These are phyloP conservation scores for Bergia puertoricense DNA, from an alignment of 92 coral and sea anemone species.

Conservation along the genomic window DNA sequence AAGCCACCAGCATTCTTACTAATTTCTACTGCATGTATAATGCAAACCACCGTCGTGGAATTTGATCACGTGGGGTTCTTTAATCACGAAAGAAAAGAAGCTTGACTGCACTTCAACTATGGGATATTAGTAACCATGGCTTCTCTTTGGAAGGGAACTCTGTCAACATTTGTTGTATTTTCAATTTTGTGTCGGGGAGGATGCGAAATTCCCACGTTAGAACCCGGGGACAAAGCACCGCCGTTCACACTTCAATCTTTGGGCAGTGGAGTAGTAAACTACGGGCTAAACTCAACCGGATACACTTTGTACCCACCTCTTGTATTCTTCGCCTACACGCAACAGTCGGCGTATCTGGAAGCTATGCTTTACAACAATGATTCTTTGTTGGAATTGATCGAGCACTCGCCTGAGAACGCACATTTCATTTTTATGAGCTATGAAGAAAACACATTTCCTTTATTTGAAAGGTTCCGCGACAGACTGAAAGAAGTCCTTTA, in stretches of 20 bases:
- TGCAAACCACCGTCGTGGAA: too few relatives aligned
- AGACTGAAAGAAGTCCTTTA: constrained; percentile 16
- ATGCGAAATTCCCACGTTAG: constrained; percentile 25
- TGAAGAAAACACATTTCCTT: constrained; percentile 26
- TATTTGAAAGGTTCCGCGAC: background rate
- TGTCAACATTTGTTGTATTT: background rate
- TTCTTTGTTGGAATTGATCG: constrained; percentile 39
- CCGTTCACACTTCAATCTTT: constrained; percentile 50
- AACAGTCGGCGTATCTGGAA: constrained; percentile 54
- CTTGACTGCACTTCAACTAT: too few relatives aligned
- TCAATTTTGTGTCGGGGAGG: background rate
- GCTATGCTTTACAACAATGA: constrained; percentile 51
- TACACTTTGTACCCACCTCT: constrained; percentile 40
- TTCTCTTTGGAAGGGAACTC: background rate
- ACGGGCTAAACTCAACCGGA: constrained; percentile 34
- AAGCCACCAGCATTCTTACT: too few relatives aligned
- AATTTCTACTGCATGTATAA: too few relatives aligned
- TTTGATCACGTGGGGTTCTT: background rate
- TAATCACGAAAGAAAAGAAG: too few relatives aligned
- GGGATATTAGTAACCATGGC: constrained; percentile 2
- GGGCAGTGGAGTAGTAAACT: constrained; percentile 37
- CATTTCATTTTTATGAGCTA: constrained; percentile 47
- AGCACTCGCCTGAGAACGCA: constrained; percentile 52
- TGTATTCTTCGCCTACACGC: constrained; percentile 51
- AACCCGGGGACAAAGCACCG: constrained; percentile 58